Evolutionary conservation across 1,140 invertebrate species (phyloP).

Genomic region (Cryptotermes secundus): DNA sequence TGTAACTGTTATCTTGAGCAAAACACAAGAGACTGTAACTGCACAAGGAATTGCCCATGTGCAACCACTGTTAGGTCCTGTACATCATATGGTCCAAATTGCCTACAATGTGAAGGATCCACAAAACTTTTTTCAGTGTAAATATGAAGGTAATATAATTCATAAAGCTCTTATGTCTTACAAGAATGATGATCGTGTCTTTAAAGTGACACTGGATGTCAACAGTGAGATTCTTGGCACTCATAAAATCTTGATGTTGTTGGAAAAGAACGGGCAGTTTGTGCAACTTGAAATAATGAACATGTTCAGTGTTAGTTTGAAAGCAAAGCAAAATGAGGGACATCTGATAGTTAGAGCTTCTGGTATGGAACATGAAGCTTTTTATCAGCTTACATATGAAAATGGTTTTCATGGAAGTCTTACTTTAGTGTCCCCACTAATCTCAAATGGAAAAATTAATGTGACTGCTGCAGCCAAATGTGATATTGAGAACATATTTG

Average conservation of each 20-base stretch:
- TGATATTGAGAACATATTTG: neutral
- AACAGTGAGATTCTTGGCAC: conserved; percentile 11
- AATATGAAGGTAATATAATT: neutral
- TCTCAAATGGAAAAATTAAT: conserved; percentile 19
- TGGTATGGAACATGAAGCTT: conserved; percentile 9
- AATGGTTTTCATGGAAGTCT: neutral
- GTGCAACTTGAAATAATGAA: conserved; percentile 9
- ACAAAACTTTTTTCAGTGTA: neutral
- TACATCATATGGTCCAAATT: neutral
- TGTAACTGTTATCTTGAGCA: neutral
- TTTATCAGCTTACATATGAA: neutral
- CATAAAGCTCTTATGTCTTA: neutral
- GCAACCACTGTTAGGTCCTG: neutral
- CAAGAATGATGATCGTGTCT: neutral
- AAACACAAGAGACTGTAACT: neutral
- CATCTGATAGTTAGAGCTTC: neutral
- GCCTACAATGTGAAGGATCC: neutral
- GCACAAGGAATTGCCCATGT: neutral
- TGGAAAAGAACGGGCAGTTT: neutral
- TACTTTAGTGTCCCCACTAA: neutral
- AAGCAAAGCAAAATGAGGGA: neutral
- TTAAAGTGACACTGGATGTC: neutral
- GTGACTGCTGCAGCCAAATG: neutral
- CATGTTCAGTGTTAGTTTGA: conserved; percentile 1
- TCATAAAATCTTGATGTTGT: neutral